Evolutionary conservation across 2,888 invertebrate genomes (phyloP).

Genomic region (Penaeus monodon): DNA sequence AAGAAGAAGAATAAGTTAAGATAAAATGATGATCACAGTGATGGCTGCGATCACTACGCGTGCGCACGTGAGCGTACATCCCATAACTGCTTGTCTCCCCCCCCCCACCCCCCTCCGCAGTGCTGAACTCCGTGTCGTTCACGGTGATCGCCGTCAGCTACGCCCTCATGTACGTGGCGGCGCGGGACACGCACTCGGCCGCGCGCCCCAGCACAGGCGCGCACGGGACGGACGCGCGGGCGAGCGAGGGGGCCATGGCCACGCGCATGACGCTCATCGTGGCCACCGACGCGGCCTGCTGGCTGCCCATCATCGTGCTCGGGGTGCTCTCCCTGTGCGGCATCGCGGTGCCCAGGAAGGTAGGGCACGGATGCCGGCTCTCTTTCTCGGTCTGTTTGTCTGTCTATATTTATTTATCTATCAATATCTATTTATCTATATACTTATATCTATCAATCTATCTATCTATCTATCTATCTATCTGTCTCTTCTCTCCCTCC

Average conservation of each 20-base stretch:
- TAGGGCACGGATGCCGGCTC: neutral
- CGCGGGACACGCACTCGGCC: slow-evolving; percentile 70
- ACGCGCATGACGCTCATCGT: slow-evolving; percentile 73
- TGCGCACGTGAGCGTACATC: too few species aligned
- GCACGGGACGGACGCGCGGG: slow-evolving; percentile 21
- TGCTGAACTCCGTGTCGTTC: slow-evolving; percentile 72
- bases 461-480: too few species aligned
- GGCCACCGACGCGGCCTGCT: slow-evolving; percentile 73
- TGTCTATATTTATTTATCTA: too few species aligned
- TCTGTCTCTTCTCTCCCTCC: too few species aligned
- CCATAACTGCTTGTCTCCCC: neutral
- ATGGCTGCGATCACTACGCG: too few species aligned
- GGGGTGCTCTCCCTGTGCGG: slow-evolving; percentile 72
- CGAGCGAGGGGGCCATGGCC: slow-evolving; percentile 69
- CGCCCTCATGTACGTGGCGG: slow-evolving; percentile 72
- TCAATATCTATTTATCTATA: too few species aligned
- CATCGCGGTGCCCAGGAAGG: slow-evolving; percentile 70
- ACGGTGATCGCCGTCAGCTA: slow-evolving; percentile 72
- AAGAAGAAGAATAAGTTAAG: too few species aligned
- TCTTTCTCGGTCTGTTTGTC: too few species aligned
- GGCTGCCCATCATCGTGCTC: slow-evolving; percentile 73
- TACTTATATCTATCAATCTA: too few species aligned
- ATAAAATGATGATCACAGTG: too few species aligned
- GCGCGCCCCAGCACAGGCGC: slow-evolving; percentile 67
- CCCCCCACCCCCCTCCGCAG: slow-evolving; percentile 66